These are phyloP conservation scores for Chrysina gloriosa DNA, from an alignment of 2,888 invertebrate genomes.

Conservation along the genomic window DNA sequence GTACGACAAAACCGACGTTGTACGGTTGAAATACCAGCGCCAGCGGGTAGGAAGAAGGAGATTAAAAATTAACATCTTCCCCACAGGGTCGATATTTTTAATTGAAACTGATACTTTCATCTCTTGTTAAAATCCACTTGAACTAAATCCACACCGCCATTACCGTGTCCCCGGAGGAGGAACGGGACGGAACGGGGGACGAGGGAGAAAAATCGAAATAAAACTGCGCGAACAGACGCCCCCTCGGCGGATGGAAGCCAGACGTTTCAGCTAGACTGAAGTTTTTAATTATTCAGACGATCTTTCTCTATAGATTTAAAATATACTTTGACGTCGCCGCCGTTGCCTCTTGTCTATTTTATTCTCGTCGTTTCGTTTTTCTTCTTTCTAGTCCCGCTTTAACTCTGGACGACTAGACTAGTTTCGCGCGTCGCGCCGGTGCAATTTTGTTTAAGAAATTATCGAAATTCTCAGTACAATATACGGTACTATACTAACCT, in stretches of 20 bases:
- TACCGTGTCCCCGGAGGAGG: background rate
- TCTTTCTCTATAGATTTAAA: constrained; percentile 30
- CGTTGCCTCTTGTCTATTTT: background rate
- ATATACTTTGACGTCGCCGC: constrained; percentile 11
- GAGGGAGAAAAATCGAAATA: background rate
- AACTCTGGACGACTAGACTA: background rate
- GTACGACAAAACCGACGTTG: too few relatives aligned
- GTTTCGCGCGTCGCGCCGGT: background rate
- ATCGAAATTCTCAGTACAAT: too few relatives aligned
- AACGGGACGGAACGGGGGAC: too few relatives aligned
- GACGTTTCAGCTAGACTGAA: background rate
- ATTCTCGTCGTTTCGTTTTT: background rate
- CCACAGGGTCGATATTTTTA: background rate
- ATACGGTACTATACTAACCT: too few relatives aligned
- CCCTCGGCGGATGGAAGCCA: background rate
- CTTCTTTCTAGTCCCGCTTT: background rate
- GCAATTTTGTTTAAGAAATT: too few relatives aligned
- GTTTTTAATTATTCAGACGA: constrained; percentile 31
- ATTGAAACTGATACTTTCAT: background rate
- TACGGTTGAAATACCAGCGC: too few relatives aligned
- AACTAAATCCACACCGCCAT: background rate
- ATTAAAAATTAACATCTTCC: too few relatives aligned
- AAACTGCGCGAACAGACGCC: background rate
- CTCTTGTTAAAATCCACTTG: background rate
- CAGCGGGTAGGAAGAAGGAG: too few relatives aligned